Evolutionary conservation across 2,888 invertebrate genomes (phyloP).

Genomic region (Ornithoptera alexandrae): DNA sequence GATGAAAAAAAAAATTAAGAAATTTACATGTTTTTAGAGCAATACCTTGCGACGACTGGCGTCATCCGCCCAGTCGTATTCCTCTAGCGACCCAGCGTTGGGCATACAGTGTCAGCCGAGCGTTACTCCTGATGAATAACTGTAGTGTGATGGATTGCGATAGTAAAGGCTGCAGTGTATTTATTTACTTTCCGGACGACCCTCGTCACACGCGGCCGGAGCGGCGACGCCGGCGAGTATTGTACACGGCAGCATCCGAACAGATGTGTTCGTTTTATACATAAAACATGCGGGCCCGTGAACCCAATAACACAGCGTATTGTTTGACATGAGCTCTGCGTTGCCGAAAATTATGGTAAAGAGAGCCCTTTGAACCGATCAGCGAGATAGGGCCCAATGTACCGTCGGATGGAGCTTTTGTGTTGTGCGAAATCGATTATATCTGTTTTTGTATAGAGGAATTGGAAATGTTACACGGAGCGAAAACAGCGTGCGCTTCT

Average conservation of each 20-base stretch:
- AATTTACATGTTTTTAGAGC: too few relatives aligned
- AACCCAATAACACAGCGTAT: constrained; percentile 65
- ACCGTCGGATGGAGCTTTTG: constrained; percentile 8
- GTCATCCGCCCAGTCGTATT: too few relatives aligned
- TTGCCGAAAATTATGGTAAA: constrained; percentile 62
- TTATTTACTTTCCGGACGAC: too few relatives aligned
- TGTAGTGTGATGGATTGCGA: too few relatives aligned
- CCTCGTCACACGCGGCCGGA: too few relatives aligned
- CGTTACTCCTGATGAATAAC: too few relatives aligned
- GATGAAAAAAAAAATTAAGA: too few relatives aligned
- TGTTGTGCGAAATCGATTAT: constrained; percentile 18
- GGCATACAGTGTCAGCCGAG: too few relatives aligned
- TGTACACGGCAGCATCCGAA: constrained; percentile 24
- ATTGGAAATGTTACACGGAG: not conserved
- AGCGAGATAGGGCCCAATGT: not conserved
- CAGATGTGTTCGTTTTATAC: constrained; percentile 60
- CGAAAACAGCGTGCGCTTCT: not conserved
- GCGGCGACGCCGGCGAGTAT: not conserved
- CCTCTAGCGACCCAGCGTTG: too few relatives aligned
- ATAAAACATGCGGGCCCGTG: constrained; percentile 61
- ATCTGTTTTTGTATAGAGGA: not conserved
- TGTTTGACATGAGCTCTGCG: constrained; percentile 62
- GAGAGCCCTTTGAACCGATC: constrained; percentile 38
- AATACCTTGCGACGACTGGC: too few relatives aligned
- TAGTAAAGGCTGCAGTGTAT: too few relatives aligned